Percentiles rank a stretch among this genome's conserved stretches.
phyloP scores from a whole-genome alignment of 2,888 invertebrate species.

The Campoplex nolae region DNA sequence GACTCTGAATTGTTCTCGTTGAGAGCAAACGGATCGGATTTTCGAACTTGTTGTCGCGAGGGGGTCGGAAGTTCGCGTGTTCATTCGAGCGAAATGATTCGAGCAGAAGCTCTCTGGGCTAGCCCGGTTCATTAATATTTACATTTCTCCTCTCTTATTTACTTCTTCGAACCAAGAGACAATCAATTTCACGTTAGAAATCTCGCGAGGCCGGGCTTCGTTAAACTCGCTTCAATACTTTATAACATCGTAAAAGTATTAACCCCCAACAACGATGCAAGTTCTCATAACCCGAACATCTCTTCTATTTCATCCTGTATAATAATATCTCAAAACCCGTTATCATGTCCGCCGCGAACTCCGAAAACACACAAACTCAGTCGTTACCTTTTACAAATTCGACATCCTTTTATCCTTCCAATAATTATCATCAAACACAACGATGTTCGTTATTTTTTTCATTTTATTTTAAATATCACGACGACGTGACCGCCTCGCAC shows the following conservation, averaged over 20 bases:
- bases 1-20: constrained; percentile 26
- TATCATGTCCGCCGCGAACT: not conserved
- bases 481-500: not conserved
- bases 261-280: not conserved
- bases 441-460: not conserved
- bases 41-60: constrained; percentile 1
- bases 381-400: constrained; percentile 7
- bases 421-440: not conserved
- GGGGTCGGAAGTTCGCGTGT: constrained; percentile 16
- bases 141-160: constrained; percentile 20
- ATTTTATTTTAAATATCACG: not conserved
- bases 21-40: constrained; percentile 35
- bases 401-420: not conserved
- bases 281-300: not conserved
- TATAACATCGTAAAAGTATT: constrained; percentile 37
- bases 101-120: constrained; percentile 9
- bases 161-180: not conserved
- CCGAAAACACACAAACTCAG: not conserved
- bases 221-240: constrained; percentile 25
- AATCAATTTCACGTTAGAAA: constrained; percentile 29
- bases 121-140: constrained; percentile 25
- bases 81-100: constrained; percentile 21
- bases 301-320: not conserved
- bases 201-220: constrained; percentile 10
- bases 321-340: not conserved